Evolutionary conservation across 1,140 invertebrate species (phyloP), one percentile per base, ranked within the genome.

Genomic region (Littorina saxatilis): DNA sequence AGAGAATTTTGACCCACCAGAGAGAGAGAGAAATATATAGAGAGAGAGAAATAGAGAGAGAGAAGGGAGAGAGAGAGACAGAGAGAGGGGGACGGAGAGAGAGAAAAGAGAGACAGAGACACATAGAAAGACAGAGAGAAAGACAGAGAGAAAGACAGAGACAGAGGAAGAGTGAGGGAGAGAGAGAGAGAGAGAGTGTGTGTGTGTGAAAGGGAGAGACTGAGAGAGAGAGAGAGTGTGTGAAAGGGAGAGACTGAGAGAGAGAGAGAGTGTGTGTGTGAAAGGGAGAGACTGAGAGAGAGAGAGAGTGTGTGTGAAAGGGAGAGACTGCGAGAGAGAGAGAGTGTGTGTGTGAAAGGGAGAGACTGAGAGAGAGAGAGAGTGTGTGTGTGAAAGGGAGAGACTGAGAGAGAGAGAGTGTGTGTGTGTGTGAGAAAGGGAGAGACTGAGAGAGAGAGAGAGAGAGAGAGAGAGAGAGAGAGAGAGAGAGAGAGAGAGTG

Each of bases 231-330:
- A 66, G 61, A 23, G 32, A 27, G 23, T 5, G 5, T 7, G 61
- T 9, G 23, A 23, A 7, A 23, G n/a, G 61, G 32, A 23, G 7
- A 66, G 32, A 29, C 32, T 9, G n/a, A 29, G 7, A 27, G 32
- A 66, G 61, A 23, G 7, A 5, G 23, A 66, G 7, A 66, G 5
- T 9, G 43, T 5, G 43, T 9, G 66, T 7, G 66, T 9, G 66
- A 39, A 23, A 23, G 66, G 15, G 35, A 20, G 66, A 5, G 35
- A 40, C 32, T 39, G 66, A 68, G 66, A 68, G 66, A 68, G 66
- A 68, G 66, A 68, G 66, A 68, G 66, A 68, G 66, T 39, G 66
- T 39, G 66, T 32, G 61, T 32, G 61, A 63, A 29, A 63, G 61
- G 32, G 61, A 63, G 61, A 63, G 61, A 63, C 27, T 32, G 61